Conservation (phyloP, 2,888 invertebrate genomes). For the Catocala sponsa region DNA sequence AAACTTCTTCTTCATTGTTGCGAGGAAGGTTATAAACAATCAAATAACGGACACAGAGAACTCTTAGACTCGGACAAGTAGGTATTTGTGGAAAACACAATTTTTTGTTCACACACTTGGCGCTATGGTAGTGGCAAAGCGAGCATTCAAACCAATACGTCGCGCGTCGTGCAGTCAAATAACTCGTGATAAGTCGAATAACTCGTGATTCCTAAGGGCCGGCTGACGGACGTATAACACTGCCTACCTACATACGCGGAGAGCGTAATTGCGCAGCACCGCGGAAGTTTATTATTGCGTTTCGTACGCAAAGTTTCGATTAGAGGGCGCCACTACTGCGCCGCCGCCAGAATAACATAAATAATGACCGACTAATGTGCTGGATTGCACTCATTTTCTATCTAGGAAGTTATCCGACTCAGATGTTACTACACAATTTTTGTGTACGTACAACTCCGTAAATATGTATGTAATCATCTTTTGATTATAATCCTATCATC, state of each 20-base stretch:
- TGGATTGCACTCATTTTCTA: slow-evolving; percentile 69
- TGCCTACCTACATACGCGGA: slow-evolving; percentile 32
- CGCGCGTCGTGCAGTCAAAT: too few species aligned
- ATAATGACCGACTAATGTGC: slow-evolving; percentile 66
- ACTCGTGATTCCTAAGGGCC: slow-evolving; percentile 31
- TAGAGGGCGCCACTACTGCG: slow-evolving; percentile 63
- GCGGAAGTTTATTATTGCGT: slow-evolving; percentile 78
- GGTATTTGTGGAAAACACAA: too few species aligned
- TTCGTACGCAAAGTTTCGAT: slow-evolving; percentile 75
- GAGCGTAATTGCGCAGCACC: slow-evolving; percentile 70
- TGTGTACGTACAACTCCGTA: slow-evolving; percentile 17
- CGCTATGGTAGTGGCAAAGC: too few species aligned
- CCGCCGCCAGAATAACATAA: slow-evolving; percentile 61
- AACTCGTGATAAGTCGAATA: too few species aligned
- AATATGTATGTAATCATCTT: slow-evolving; percentile 17
- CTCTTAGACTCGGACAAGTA: too few species aligned
- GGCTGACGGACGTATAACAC: slow-evolving; percentile 46
- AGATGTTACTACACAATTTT: slow-evolving; percentile 44
- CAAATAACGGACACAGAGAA: too few species aligned
- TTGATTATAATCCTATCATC: slow-evolving; percentile 15
- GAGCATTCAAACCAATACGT: too few species aligned
- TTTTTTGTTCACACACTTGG: too few species aligned
- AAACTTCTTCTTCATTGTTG: too few species aligned
- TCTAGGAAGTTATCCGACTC: slow-evolving; percentile 58
- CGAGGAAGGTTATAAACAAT: too few species aligned